These are phyloP conservation scores for Wiebesia pumilae DNA, from an alignment of 1,140 invertebrate genomes.

Conservation along the genomic window DNA sequence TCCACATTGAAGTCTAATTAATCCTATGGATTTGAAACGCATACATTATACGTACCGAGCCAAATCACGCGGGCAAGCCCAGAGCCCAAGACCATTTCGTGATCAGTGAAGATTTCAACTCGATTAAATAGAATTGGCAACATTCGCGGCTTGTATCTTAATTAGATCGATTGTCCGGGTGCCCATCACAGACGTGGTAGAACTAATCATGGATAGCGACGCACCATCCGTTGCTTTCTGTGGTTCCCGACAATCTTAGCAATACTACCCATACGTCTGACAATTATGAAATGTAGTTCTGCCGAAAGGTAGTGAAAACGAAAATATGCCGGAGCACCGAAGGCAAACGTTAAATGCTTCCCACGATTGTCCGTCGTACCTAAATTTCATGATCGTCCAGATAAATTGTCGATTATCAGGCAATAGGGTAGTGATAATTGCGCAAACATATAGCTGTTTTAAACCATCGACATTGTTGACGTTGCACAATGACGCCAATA, in stretches of 20 bases:
- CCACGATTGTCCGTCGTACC: background rate
- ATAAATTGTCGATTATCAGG: background rate
- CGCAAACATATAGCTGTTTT: background rate
- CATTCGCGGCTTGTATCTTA: background rate
- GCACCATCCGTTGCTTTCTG: background rate
- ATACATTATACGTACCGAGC: too few species aligned
- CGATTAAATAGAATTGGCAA: too few species aligned
- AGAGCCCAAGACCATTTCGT: too few species aligned
- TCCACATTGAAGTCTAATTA: background rate
- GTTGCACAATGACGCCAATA: background rate
- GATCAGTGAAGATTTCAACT: too few species aligned
- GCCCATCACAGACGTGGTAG: background rate
- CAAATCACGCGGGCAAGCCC: too few species aligned
- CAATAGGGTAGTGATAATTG: background rate
- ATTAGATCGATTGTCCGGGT: background rate
- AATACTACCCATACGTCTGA: background rate
- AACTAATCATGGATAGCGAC: background rate
- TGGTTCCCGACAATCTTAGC: background rate
- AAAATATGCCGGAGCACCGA: too few species aligned
- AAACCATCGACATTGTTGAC: background rate
- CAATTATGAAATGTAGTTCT: background rate
- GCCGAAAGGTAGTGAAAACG: too few species aligned
- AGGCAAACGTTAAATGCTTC: too few species aligned
- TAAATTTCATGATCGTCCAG: background rate
- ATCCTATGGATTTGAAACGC: too few species aligned